Evolutionary conservation across 2,797 vertebrate genomes (phyloP).

Genomic region (Aratinga solstitialis): DNA sequence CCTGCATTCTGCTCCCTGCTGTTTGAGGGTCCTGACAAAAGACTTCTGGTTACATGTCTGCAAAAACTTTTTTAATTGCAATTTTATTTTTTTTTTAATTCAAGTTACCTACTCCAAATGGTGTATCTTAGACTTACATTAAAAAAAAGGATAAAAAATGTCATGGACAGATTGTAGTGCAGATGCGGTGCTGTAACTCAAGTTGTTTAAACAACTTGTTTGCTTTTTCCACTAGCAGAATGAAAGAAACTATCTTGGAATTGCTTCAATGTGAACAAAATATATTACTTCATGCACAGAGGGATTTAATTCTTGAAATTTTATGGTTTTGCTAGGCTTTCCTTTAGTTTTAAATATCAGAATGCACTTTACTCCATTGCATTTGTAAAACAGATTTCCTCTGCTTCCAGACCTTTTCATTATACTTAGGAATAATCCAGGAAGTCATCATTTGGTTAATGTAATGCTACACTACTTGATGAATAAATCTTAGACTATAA

Average conservation of each 20-base stretch:
- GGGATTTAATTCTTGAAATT: neutral
- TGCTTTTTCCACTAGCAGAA: neutral
- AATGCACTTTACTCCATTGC: neutral
- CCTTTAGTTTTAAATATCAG: neutral
- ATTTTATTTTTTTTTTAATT: neutral
- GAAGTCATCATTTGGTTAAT: neutral
- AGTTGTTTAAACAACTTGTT: neutral
- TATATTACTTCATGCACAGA: neutral
- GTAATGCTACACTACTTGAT: neutral
- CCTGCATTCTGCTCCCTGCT: rapidly evolving
- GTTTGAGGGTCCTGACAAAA: neutral
- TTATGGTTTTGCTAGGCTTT: neutral
- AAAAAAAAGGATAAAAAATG: neutral
- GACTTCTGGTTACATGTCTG: neutral
- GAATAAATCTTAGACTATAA: neutral
- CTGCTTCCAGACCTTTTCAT: neutral
- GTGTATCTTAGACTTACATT: neutral
- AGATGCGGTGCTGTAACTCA: neutral
- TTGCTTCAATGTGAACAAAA: neutral
- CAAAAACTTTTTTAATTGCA: neutral
- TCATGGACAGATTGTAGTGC: neutral
- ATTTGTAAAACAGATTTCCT: neutral
- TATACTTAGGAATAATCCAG: neutral
- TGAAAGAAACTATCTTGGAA: neutral
- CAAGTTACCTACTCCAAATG: rapidly evolving